Base-by-base conservation (phyloP, 2,797 vertebrate genomes). In the Simalia tracyae region DNA sequence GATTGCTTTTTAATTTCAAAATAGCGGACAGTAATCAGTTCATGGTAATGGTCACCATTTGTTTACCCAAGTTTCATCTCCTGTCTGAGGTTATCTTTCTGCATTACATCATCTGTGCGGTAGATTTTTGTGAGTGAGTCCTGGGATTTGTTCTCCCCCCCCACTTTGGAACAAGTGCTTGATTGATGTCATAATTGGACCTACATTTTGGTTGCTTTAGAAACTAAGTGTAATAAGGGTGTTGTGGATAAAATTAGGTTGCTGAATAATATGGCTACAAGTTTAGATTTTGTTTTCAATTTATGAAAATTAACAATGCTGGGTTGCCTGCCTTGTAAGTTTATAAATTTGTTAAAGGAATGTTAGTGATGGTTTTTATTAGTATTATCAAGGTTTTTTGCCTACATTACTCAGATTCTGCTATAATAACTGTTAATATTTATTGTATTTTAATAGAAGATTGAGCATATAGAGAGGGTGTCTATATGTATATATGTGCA, bases 101-200 rank as follows among this genome's bases (percentile, higher is more conserved):
- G 97, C 84, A 96, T 98, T 96, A 96, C 97, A 97, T 98, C 97
- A 98, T 97, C 96, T 92, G 86, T 97, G 90, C 96, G 96, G 96
- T 95, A 97, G 97, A 97, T 93, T 93, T 81, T 94, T 46, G 36
- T 88, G 4, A 72, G 4, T 92, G 93, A 96, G 97, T 94, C 60
- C 94, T 97, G 97, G 96, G 97, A 98, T 97, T 98, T 96, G 92
- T 95, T 96, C 93, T 97, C 97, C 94, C 97, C 97, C 94, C 92
- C 95, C 96, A 97, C 94, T 95, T 96, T 97, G 96, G 95, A 97
- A 97, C 94, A 96, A 96, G 94, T 93, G 93, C 95, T 96, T 95
- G 94, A 93, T 95, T 97, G 94, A 96, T 97, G 95, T 96, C 87
- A 86, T 96, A 97, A 96, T 96, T 97, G 95, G 94, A 94, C 94